phyloP scores from a whole-genome alignment of 1,140 invertebrate species.

The Eueides isabella region DNA sequence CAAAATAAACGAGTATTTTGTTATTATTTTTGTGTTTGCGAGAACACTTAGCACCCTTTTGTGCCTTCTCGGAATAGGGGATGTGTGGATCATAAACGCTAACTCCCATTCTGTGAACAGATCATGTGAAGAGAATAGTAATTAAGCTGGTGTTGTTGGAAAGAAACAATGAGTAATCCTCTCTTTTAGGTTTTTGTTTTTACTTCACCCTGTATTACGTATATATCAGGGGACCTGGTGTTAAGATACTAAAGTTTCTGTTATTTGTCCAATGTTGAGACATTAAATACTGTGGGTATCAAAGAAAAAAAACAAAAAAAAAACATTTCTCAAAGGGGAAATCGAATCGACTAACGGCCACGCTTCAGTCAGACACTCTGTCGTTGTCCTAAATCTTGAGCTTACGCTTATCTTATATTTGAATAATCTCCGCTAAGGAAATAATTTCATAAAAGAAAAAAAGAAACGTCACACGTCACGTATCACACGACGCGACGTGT shows the following conservation, averaged over 20 bases:
- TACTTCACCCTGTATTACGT: too few species aligned
- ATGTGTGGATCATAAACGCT: constrained; percentile 63
- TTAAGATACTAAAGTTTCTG: too few species aligned
- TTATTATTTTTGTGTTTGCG: constrained; percentile 81
- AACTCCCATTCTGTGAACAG: constrained; percentile 63
- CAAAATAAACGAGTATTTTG: constrained; percentile 80
- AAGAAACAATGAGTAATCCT: constrained; percentile 58
- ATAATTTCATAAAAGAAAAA: constrained; percentile 44
- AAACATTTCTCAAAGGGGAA: too few species aligned
- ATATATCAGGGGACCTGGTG: too few species aligned
- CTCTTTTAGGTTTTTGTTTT: constrained; percentile 25
- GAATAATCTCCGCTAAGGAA: constrained; percentile 43
- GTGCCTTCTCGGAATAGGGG: constrained; percentile 70
- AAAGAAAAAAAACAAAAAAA: too few species aligned
- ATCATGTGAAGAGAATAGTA: constrained; percentile 72
- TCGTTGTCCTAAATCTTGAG: too few species aligned
- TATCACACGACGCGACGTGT: constrained; percentile 49
- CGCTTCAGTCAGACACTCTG: too few species aligned
- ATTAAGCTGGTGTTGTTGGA: constrained; percentile 49
- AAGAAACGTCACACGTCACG: constrained; percentile 48
- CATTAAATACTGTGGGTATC: too few species aligned
- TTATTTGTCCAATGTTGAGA: too few species aligned
- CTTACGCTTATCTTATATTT: constrained; percentile 34
- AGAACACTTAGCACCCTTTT: constrained; percentile 78
- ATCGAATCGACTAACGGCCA: too few species aligned